phyloP scores from a whole-genome alignment of 2,113 vertebrate species.

The Nothoprocta perdicaria region DNA sequence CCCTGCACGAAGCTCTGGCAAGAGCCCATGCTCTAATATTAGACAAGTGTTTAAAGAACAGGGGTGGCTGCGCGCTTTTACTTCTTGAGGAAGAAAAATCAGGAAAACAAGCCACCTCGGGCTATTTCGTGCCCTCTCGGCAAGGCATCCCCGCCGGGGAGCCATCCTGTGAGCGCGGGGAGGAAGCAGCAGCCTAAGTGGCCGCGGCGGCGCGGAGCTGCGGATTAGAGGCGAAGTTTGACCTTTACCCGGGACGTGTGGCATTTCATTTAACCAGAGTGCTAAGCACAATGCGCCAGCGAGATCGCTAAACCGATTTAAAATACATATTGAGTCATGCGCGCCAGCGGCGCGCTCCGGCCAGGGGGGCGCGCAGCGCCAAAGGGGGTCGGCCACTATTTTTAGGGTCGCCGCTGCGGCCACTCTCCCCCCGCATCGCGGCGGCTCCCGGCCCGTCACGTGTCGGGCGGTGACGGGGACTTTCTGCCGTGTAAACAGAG shows the following conservation, averaged over 20 bases:
- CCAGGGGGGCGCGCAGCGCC: slow-evolving; percentile 28
- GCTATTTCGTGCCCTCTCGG: slow-evolving; percentile 12
- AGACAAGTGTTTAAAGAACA: slow-evolving; percentile 16
- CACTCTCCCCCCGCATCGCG: not conserved
- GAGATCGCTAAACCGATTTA: slow-evolving; percentile 65
- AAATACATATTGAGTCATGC: slow-evolving; percentile 72
- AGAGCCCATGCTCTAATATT: slow-evolving; percentile 30
- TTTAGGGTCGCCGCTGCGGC: slow-evolving; percentile 45
- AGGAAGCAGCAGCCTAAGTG: slow-evolving; percentile 64
- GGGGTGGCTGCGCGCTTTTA: not conserved
- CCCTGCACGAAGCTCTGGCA: not conserved
- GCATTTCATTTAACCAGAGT: slow-evolving; percentile 71
- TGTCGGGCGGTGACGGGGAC: slow-evolving; percentile 16
- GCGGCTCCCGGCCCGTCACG: slow-evolving; percentile 44
- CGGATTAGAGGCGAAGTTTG: slow-evolving; percentile 51
- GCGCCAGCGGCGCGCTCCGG: slow-evolving; percentile 29
- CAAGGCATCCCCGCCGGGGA: slow-evolving; percentile 19
- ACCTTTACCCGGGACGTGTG: slow-evolving; percentile 70
- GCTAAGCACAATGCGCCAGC: slow-evolving; percentile 57
- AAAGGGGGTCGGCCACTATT: slow-evolving; percentile 63
- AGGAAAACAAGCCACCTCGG: not conserved
- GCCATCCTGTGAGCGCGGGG: slow-evolving; percentile 34
- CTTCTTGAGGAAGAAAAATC: not conserved
- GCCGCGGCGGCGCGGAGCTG: slow-evolving; percentile 42
- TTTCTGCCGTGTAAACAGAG: slow-evolving; percentile 46